Evolutionary conservation across 1,140 invertebrate genomes (phyloP), one percentile per base, ranked within the genome.

Genomic region (Chrysomallon squamiferum): DNA sequence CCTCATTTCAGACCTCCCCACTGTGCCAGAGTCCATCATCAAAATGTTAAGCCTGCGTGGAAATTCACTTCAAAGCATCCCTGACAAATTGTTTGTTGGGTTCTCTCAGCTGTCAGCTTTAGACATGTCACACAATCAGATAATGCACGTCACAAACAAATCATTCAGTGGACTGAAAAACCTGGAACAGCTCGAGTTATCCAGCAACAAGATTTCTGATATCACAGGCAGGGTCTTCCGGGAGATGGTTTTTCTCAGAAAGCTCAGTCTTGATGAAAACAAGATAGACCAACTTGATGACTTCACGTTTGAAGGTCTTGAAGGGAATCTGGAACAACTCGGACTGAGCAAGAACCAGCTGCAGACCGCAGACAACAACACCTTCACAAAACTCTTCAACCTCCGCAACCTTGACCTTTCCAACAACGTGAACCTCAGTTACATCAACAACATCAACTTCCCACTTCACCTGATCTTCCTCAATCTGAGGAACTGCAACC

Each of bases 381-480:
- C 62, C n/a, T 67, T 71, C 22, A 62, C 11, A 25, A 49, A 49
- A 7, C 45, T 74, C 11, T 15, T 60, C 29, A 38, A 70, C 33
- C 66, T 75, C 15, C 60, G 66, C 13, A 25, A 22, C 15, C 58
- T 75, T n/a, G 65, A 45, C 25, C 66, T 75, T 18, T 57, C 66
- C 15, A 27, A 52, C 33, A 75, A 70, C 50, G 13, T 25, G 1
- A 38, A 62, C 3, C 30, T 49, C 32, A 13, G 38, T 13, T 29
- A 43, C 20, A 29, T 72, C 7, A 45, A 45, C 22, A 29, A 62
- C 3, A 20, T 72, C 15, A 18, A 61, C 30, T 65, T 72, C 33
- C 73, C 73, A 30, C 50, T 47, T 6, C 73, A 75, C 59, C 9
- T 75, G 29, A 41, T 20, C 25, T 56, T 57, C 47, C 56, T 75